Evolutionary conservation across 2,888 invertebrate species (phyloP), one percentile per base, ranked within the genome.

Genomic region (Pogonocherus hispidulus): DNA sequence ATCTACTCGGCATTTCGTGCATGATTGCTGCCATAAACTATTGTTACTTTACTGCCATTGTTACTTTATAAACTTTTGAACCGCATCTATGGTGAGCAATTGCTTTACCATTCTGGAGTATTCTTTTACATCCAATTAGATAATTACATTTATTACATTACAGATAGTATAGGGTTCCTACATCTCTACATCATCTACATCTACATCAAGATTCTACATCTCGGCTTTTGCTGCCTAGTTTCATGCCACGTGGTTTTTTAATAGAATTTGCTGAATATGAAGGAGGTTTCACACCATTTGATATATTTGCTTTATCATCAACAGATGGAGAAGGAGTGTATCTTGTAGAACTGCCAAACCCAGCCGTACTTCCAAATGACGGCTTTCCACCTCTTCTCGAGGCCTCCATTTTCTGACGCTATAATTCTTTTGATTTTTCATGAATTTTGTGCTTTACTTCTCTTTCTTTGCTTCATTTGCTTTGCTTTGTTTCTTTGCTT

Each of bases 401-500:
- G 1, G 94, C 92, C 82, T 98, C 97, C 86, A 96, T 90, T 74
- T 94, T 89, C 82, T 94, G 94, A 11, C 96, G 88, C 81, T 98
- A 97, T 66, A 99, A 85, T 84, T 99, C 99, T 86, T 98, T 98
- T 0, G 98, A 99, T 78, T 97, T 96, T 82, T 98, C 98, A 11
- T 96, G 91, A 98, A 98, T 99, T 82, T 97, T 96, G 79, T 97
- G 97, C 74, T 96, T 97, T 0, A 99, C 99, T 83, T 99, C 99
- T 41, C 97, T 92, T 86, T 99, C 99, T 90, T 99, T n/a, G n/a
- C n/a, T n/a, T n/a, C n/a, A n/a, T n/a, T n/a, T n/a, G n/a, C n/a
- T n/a, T n/a, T n/a, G n/a, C n/a, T n/a, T n/a, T n/a, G n/a, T n/a
- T n/a, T n/a, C n/a, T n/a, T n/a, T n/a, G n/a, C n/a, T n/a, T n/a